Evolutionary conservation across 2,797 vertebrate species (phyloP).

Genomic region (Myotis vivesi): DNA sequence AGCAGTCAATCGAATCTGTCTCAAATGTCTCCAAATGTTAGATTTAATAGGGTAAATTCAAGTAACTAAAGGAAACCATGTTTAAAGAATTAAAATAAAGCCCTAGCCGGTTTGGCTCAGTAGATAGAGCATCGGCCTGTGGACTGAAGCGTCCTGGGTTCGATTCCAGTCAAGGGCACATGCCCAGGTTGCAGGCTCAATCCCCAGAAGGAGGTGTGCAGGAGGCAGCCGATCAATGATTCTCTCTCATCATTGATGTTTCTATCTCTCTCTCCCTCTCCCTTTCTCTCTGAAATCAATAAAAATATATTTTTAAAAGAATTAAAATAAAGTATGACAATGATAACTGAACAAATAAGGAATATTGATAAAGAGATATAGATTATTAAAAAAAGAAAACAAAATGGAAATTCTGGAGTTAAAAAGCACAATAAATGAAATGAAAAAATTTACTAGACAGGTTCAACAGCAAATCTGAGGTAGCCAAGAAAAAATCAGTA

Average conservation of each 20-base stretch:
- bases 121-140: too few species aligned
- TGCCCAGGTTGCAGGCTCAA: too few species aligned
- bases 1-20: background rate
- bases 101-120: too few species aligned
- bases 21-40: background rate
- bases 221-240: too few species aligned
- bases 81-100: too few species aligned
- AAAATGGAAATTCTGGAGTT: background rate
- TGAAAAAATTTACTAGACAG: background rate
- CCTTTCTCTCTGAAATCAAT: too few species aligned
- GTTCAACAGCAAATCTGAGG: background rate
- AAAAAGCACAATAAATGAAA: slow-evolving; percentile 11
- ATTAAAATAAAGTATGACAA: background rate
- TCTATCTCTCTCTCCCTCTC: too few species aligned
- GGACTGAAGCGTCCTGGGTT: too few species aligned
- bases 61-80: too few species aligned
- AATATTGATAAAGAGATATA: background rate
- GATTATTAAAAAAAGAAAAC: background rate
- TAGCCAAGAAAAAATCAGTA: background rate
- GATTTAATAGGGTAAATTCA: background rate
- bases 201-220: too few species aligned
- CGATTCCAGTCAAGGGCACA: too few species aligned
- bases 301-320: background rate
- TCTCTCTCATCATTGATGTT: too few species aligned
- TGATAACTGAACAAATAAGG: background rate